Base-by-base conservation (phyloP, 64 coral and sea anemone genomes). In the Montipora capricornis region DNA sequence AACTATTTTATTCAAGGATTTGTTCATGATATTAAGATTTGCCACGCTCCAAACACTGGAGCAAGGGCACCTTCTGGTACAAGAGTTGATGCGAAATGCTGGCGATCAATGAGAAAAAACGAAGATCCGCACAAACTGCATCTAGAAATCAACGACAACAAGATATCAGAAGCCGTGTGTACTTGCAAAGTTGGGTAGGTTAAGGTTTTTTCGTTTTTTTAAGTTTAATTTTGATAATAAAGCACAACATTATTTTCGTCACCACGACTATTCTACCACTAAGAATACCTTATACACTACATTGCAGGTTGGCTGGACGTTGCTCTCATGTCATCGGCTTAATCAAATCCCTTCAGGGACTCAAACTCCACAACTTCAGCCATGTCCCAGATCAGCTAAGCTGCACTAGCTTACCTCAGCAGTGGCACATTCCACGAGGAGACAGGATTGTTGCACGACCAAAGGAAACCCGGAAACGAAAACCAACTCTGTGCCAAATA, bases 281-380 rank as follows among this genome's bases (percentile, higher is more conserved):
- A 6, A 13, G 6, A 59, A 59, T 59, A 59, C 57, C 57, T 59
- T 59, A 59, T 13, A 59, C 57, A 59, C 57, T 59, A 59, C 57
- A 59, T 13, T 59, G 6, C 46, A 87, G 83, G 16, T 45, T 66
- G 14, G 29, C 83, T 37, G 83, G 83, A 19, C 83, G 68, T 64
- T 87, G 59, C 62, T 87, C 83, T 44, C 83, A 87, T 44, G 46
- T 87, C 44, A 70, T 88, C 49, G 85, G 85, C 69, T 70, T 88
- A 20, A 88, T 74, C 19, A 88, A 88, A 51, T 88, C 85, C 5
- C 85, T 88, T 88, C 85, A 88, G 85, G 85, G 68, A 47, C 74
- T 88, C 68, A 88, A 88, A 20, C 68, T 88, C 46, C 85, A 88
- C 74, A 88, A 88, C 51, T 20, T 76, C 12, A 73, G 29, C 44